Conservation (phyloP, 2,888 invertebrate genomes). For the Epirrhoe alternata region DNA sequence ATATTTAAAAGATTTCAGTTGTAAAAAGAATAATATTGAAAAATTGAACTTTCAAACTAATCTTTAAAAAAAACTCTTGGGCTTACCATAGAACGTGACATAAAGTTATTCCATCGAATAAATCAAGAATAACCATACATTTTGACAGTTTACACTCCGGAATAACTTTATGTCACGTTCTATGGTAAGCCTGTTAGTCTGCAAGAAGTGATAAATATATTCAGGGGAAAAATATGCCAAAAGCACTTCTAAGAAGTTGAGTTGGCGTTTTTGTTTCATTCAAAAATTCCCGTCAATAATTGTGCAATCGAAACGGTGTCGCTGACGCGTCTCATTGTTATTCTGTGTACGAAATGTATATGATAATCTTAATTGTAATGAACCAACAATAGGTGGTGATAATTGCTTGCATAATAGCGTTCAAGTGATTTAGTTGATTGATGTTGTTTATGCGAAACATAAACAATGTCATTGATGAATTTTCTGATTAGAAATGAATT, state of each 20-base stretch:
- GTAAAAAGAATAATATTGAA: too few relatives aligned
- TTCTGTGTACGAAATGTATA: conserved; percentile 47
- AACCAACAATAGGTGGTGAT: conserved; percentile 46
- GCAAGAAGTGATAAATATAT: too few relatives aligned
- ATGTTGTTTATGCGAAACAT: conserved; percentile 23
- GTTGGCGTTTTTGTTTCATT: conserved; percentile 6
- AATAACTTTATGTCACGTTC: too few relatives aligned
- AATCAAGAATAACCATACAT: too few relatives aligned
- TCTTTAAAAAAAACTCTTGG: too few relatives aligned
- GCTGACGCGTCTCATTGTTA: conserved; percentile 54
- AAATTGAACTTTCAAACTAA: too few relatives aligned
- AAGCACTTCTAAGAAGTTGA: neutral
- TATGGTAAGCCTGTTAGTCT: too few relatives aligned
- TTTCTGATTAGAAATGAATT: conserved; percentile 7
- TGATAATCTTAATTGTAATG: conserved; percentile 47
- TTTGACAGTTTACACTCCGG: too few relatives aligned
- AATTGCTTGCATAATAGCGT: conserved; percentile 45
- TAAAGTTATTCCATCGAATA: too few relatives aligned
- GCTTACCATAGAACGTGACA: too few relatives aligned
- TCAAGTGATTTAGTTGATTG: conserved; percentile 33
- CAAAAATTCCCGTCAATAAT: conserved; percentile 47
- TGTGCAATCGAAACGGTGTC: conserved; percentile 54
- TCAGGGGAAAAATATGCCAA: too few relatives aligned
- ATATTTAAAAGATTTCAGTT: too few relatives aligned
- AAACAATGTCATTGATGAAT: conserved; percentile 11